Base-by-base conservation (phyloP, 2,797 vertebrate genomes). In the Nasua narica region DNA sequence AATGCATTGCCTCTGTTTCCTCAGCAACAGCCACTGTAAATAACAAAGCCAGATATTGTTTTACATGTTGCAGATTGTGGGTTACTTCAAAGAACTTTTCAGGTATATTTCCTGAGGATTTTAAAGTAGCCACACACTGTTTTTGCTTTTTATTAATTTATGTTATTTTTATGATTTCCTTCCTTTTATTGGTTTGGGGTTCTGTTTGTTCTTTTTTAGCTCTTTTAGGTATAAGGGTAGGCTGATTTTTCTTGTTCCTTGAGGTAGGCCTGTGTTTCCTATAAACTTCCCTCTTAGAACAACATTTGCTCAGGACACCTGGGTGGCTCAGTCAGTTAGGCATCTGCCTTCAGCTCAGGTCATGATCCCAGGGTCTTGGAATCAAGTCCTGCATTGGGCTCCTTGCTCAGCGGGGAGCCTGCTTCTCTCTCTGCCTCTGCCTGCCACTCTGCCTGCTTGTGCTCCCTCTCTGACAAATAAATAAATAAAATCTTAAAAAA, bases 81-180 rank as follows among this genome's bases (percentile, higher is more conserved):
- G 60, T 96, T 82, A 95, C 74, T 95, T 92, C 35, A 94, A 90
- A 96, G 79, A 70, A 65, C 19, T 67, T 95, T 62, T 93, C 29
- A 72, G 72, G 40, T n/a, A 65, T 62, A 96, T 88, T 96, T 96
- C 16, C 83, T 77, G 25, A 93, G 58, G n/a, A 15, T 85, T 85
- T 67, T 86, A 62, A 91, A 88, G 65, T 85, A 93, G 72, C 25
- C n/a, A 78, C 62, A 94, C 76, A 72, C 25, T 78, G 48, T 2
- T 87, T 83, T 77, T 48, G 11, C 2, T 19, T 54, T 21, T 23
- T 89, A 32, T 65, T 65, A n/a, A 69, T 69, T 37, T 37, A 2
- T 69, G 19, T 21, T 21, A 37, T 69, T 35, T 37, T 69, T 69
- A 23, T 23, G 35, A 69, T 69, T 69, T 37, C 2, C 35, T 12